A percentile compares a stretch with the other conserved stretches of the same genome.
Conservation (phyloP, 1,140 invertebrate genomes). For the Pseudoatta argentina region DNA sequence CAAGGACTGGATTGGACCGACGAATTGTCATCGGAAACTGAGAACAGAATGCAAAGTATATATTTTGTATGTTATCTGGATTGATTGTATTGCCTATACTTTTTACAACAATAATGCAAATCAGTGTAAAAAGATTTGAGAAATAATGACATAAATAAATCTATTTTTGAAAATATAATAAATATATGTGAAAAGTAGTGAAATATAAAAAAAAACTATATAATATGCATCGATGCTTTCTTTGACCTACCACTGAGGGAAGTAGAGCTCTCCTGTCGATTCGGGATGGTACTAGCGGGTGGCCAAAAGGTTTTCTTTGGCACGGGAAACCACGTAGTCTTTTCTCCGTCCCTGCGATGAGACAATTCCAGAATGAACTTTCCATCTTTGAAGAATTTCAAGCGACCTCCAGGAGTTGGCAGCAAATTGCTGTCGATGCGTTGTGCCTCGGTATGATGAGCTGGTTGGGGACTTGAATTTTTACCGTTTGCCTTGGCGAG, state of each 20-base stretch:
- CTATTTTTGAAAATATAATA: neutral
- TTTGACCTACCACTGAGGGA: constrained; percentile 88
- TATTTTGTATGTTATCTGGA: neutral
- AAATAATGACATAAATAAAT: neutral
- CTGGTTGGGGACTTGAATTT: constrained; percentile 82
- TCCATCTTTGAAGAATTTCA: constrained; percentile 91
- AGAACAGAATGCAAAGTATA: constrained; percentile 66
- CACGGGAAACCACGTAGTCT: constrained; percentile 94
- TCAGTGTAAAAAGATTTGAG: neutral
- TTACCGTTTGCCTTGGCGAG: constrained; percentile 85
- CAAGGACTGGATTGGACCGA: constrained; percentile 95
- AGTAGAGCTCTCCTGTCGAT: constrained; percentile 88
- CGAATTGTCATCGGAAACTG: constrained; percentile 95
- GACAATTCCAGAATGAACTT: constrained; percentile 95
- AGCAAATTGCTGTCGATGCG: constrained; percentile 77
- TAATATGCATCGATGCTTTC: neutral
- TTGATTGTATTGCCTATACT: neutral
- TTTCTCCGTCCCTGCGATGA: constrained; percentile 92
- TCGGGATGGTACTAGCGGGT: constrained; percentile 89
- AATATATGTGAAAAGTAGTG: constrained; percentile 50
- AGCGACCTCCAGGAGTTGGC: constrained; percentile 86
- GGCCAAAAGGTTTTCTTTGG: constrained; percentile 95
- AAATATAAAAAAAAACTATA: constrained; percentile 70
- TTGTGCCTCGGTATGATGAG: constrained; percentile 76
- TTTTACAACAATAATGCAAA: constrained; percentile 1